Evolutionary conservation across 35 echinoderm and acorn worm genomes (phyloP).

Genomic region (Eucidaris tribuloides): DNA sequence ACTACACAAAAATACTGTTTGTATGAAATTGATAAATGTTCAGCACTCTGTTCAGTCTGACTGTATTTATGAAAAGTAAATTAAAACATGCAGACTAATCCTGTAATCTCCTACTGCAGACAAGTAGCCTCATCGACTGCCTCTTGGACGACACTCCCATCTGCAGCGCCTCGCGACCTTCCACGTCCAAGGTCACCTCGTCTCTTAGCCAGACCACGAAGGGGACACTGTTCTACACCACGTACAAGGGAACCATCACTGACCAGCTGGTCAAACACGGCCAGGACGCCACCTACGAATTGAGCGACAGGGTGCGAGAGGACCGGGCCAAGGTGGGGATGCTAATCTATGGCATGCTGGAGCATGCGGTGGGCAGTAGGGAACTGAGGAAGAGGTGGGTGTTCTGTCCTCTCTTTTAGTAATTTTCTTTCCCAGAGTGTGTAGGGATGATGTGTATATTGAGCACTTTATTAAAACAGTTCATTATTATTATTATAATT

Average conservation of each 20-base stretch:
- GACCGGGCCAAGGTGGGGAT: slow-evolving; percentile 15
- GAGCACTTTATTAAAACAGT: too few species aligned
- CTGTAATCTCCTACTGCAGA: too few species aligned
- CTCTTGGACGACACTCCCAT: slow-evolving; percentile 13
- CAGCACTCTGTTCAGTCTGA: too few species aligned
- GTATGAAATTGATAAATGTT: too few species aligned
- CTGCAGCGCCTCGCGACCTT: neutral
- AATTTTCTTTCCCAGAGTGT: too few species aligned
- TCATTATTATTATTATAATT: too few species aligned
- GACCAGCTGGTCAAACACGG: slow-evolving; percentile 61
- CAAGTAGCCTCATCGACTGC: slow-evolving; percentile 34
- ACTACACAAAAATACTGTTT: too few species aligned
- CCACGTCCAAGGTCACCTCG: slow-evolving; percentile 7
- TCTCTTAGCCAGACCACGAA: neutral
- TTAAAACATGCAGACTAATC: too few species aligned
- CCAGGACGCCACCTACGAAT: slow-evolving; percentile 39
- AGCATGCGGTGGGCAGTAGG: slow-evolving; percentile 61
- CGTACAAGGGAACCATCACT: slow-evolving; percentile 58
- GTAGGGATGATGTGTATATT: too few species aligned
- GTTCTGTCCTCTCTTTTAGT: too few species aligned
- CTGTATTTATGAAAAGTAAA: too few species aligned
- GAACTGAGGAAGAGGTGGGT: slow-evolving; percentile 82
- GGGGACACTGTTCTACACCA: slow-evolving; percentile 63
- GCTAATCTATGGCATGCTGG: slow-evolving; percentile 76
- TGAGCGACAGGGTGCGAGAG: slow-evolving; percentile 48